A percentile compares a stretch with the other conserved stretches of the same genome.
These are phyloP conservation scores for Pseudochirops cupreus DNA, from an alignment of 2,797 vertebrate species.

Conservation along the genomic window DNA sequence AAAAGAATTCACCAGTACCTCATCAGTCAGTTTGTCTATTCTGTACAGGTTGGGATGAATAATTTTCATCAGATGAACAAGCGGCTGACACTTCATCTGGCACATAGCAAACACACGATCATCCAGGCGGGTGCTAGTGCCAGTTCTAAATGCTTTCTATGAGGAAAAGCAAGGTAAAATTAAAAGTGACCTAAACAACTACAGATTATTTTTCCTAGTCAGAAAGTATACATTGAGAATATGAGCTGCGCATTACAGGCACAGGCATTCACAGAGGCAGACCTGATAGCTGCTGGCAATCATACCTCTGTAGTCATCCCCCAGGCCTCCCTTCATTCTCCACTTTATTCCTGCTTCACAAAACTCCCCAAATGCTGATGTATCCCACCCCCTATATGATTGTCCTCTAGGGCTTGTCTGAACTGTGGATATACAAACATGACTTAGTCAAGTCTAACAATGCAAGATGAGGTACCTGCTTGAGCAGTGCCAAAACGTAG, in stretches of 20 bases:
- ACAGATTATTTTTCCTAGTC: neutral
- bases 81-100: slow-evolving; percentile 96
- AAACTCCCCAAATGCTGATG: slow-evolving; percentile 6
- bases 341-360: slow-evolving; percentile 7
- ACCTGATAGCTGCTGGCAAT: neutral
- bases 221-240: neutral
- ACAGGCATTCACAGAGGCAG: neutral
- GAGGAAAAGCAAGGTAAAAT: slow-evolving; percentile 51
- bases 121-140: slow-evolving; percentile 95
- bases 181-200: slow-evolving; percentile 11
- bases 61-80: slow-evolving; percentile 94
- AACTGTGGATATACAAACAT: neutral
- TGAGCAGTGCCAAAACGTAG: slow-evolving; percentile 95
- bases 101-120: slow-evolving; percentile 98
- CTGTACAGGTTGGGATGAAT: slow-evolving; percentile 96
- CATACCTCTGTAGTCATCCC: neutral
- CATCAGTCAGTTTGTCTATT: slow-evolving; percentile 94
- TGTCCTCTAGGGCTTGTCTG: neutral
- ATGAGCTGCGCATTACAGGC: neutral
- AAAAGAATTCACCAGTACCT: slow-evolving; percentile 86
- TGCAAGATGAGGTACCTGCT: slow-evolving; percentile 89
- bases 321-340: neutral
- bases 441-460: neutral
- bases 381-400: neutral
- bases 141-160: slow-evolving; percentile 96